phyloP scores from a whole-genome alignment of 2,797 vertebrate species.

The Scolopax rusticola region DNA sequence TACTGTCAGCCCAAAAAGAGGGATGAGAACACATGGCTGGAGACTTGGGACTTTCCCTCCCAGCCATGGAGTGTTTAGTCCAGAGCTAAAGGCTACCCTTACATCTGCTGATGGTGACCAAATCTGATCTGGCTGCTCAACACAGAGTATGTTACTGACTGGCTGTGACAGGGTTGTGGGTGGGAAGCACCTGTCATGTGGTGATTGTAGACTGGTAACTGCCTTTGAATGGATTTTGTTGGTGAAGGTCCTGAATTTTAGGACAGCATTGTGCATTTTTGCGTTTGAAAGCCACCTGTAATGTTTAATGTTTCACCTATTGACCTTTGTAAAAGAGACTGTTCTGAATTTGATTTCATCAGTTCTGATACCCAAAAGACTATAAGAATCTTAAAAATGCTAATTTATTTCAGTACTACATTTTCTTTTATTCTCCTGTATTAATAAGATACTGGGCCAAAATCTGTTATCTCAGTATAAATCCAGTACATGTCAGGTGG shows the following conservation, averaged over 20 bases:
- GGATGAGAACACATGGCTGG: background rate
- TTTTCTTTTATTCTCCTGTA: background rate
- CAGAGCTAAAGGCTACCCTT: background rate
- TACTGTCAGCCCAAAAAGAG: background rate
- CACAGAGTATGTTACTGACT: accelerated
- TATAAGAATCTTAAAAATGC: background rate
- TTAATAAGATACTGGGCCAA: background rate
- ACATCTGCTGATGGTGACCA: accelerated
- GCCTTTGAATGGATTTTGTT: background rate
- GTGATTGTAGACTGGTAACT: background rate
- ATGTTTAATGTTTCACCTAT: background rate
- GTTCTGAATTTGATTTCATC: background rate
- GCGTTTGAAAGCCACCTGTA: background rate
- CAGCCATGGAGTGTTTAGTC: background rate
- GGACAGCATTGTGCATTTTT: background rate
- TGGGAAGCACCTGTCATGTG: background rate
- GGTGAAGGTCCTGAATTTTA: background rate
- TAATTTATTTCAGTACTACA: background rate
- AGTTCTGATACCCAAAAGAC: background rate
- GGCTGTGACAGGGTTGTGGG: no score
- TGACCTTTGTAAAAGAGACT: background rate
- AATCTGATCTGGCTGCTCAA: background rate
- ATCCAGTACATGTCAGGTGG: background rate
- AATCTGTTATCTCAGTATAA: background rate
- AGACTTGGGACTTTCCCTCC: background rate